phyloP scores from a whole-genome alignment of 2,888 invertebrate genomes.

The Automeris io region DNA sequence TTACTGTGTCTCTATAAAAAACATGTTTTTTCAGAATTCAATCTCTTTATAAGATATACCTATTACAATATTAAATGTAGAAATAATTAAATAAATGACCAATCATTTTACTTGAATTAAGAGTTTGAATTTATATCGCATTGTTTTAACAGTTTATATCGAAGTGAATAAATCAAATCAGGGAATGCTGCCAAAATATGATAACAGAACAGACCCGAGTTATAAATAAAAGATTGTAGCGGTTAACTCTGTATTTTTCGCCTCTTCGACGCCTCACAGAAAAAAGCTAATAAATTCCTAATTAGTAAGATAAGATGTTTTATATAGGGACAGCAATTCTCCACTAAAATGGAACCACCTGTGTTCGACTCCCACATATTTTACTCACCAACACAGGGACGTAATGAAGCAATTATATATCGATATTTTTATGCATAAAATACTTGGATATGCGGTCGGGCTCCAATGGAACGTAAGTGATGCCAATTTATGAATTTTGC shows the following conservation, averaged over 20 bases:
- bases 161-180: not conserved
- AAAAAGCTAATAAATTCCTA: slow-evolving; percentile 28
- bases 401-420: slow-evolving; percentile 78
- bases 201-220: not conserved
- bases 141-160: not conserved
- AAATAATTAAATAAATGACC: no score
- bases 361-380: slow-evolving; percentile 73
- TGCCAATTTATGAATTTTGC: no score
- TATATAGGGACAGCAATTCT: slow-evolving; percentile 17
- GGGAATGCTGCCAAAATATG: not conserved
- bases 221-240: not conserved
- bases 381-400: slow-evolving; percentile 74
- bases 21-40: no score
- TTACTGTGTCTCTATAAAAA: no score
- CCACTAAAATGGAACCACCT: slow-evolving; percentile 43
- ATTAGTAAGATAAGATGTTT: slow-evolving; percentile 27
- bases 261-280: slow-evolving; percentile 14
- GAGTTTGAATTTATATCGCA: not conserved
- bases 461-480: slow-evolving; percentile 47
- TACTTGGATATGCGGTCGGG: slow-evolving; percentile 69
- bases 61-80: no score
- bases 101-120: no score
- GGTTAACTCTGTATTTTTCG: not conserved
- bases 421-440: slow-evolving; percentile 78
- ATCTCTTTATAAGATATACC: no score